These are phyloP conservation scores for Craterocephalus amniculus DNA, from an alignment of 2,797 vertebrate species.

Conservation along the genomic window DNA sequence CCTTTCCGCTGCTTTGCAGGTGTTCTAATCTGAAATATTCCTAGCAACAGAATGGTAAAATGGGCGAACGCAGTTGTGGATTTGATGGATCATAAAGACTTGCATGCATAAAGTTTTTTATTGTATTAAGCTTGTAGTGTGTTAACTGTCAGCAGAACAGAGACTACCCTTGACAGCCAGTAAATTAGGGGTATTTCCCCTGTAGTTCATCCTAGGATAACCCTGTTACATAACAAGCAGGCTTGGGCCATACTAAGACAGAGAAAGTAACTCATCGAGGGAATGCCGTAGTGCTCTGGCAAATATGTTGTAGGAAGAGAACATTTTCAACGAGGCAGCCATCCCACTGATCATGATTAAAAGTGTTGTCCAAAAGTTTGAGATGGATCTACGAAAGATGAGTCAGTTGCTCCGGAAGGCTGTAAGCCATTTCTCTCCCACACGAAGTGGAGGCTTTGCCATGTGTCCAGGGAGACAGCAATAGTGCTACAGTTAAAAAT, in stretches of 20 bases:
- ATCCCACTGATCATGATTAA: conserved; percentile 59
- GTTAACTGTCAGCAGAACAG: conserved; percentile 49
- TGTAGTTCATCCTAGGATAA: conserved; percentile 75
- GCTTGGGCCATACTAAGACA: conserved; percentile 40
- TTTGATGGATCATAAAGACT: conserved; percentile 32
- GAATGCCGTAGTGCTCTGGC: conserved; percentile 55
- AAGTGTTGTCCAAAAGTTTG: conserved; percentile 60
- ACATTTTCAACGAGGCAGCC: conserved; percentile 65
- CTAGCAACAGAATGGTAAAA: conserved; percentile 13
- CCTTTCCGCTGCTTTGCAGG: conserved; percentile 1
- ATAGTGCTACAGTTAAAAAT: conserved; percentile 50
- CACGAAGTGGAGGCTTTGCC: conserved; percentile 44
- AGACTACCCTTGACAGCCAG: conserved; percentile 50
- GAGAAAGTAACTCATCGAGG: conserved; percentile 59
- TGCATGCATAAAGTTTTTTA: conserved; percentile 23
- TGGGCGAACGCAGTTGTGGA: neutral
- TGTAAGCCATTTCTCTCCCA: conserved; percentile 51
- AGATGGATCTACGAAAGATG: conserved; percentile 65
- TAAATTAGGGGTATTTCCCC: conserved; percentile 72
- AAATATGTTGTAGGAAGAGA: conserved; percentile 70
- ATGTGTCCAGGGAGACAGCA: conserved; percentile 49
- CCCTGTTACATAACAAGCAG: conserved; percentile 69
- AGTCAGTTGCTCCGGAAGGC: conserved; percentile 74
- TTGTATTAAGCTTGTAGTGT: conserved; percentile 28
- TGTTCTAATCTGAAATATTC: conserved; percentile 9